phyloP scores from a whole-genome alignment of 2,888 invertebrate species.

The Xiphydria camelus region DNA sequence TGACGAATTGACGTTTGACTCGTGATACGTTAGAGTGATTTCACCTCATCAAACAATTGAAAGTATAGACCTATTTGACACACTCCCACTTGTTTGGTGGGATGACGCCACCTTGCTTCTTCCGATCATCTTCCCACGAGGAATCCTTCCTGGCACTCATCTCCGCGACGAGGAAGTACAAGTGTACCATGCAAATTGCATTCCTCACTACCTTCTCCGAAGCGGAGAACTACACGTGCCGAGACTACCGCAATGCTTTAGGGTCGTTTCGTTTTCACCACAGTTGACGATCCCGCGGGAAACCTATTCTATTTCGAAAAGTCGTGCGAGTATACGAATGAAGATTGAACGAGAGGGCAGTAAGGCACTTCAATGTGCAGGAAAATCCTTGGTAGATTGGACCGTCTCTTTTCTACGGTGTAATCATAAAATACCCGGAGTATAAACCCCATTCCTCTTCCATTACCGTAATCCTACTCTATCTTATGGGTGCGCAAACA shows the following conservation, averaged over 20 bases:
- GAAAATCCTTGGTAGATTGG: slow-evolving; percentile 46
- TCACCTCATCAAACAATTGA: slow-evolving; percentile 60
- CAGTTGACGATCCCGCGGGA: no score
- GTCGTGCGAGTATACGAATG: no score
- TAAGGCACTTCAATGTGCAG: slow-evolving; percentile 28
- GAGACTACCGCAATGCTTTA: no score
- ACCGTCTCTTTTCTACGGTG: slow-evolving; percentile 40
- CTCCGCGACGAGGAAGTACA: no score
- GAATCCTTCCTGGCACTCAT: no score
- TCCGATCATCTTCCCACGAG: no score
- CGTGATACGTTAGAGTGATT: slow-evolving; percentile 43
- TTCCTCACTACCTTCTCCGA: no score
- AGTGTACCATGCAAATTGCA: no score
- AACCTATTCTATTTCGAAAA: no score
- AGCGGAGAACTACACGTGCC: no score
- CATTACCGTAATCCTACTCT: slow-evolving; percentile 46
- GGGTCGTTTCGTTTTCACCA: no score
- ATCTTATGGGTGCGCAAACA: no score
- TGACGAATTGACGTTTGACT: slow-evolving; percentile 8
- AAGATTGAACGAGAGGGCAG: slow-evolving; percentile 5
- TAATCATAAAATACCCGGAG: slow-evolving; percentile 45
- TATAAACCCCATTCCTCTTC: slow-evolving; percentile 36
- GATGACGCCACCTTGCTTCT: slow-evolving; percentile 51
- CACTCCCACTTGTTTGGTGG: slow-evolving; percentile 60
- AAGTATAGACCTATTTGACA: slow-evolving; percentile 58